Conservation (phyloP, 2,113 vertebrate genomes). For the Danionella cerebrum region DNA sequence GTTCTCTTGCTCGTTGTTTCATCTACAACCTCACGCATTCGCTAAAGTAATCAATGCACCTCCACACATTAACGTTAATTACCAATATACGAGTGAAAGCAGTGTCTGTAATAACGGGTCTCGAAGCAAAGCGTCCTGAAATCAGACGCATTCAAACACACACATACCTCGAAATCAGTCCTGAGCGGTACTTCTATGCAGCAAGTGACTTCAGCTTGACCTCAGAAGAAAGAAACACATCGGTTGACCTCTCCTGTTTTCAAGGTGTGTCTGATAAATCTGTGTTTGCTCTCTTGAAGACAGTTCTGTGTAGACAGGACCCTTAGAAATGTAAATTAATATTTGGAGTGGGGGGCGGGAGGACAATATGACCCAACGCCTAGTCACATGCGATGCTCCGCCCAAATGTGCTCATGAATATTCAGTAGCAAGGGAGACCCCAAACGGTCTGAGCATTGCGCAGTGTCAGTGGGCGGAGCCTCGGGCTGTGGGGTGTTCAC, state of each 20-base stretch:
- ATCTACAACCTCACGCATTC: conserved; percentile 18
- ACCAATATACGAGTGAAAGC: neutral
- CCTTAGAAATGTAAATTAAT: conserved; percentile 64
- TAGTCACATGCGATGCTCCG: conserved; percentile 33
- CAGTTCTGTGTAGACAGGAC: conserved; percentile 48
- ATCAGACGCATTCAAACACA: conserved; percentile 23
- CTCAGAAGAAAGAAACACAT: conserved; percentile 43
- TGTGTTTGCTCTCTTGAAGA: conserved; percentile 37
- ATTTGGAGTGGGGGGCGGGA: conserved; percentile 44
- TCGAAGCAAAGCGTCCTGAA: neutral
- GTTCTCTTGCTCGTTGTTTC: conserved; percentile 31
- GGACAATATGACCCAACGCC: conserved; percentile 29
- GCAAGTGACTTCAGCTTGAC: conserved; percentile 42
- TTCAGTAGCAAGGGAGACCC: conserved; percentile 32
- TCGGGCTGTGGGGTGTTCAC: neutral
- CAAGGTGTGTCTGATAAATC: conserved; percentile 55
- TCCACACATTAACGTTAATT: neutral
- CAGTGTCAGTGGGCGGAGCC: neutral
- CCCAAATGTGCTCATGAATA: conserved; percentile 31
- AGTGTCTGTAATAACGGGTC: neutral
- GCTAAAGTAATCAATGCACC: neutral
- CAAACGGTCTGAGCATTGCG: conserved; percentile 30
- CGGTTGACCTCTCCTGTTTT: conserved; percentile 40
- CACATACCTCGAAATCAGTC: conserved; percentile 59
- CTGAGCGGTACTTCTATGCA: conserved; percentile 46